Percentiles rank a stretch among this genome's conserved stretches.
Conservation (phyloP, 2,888 invertebrate species). For the Biston stratarius region DNA sequence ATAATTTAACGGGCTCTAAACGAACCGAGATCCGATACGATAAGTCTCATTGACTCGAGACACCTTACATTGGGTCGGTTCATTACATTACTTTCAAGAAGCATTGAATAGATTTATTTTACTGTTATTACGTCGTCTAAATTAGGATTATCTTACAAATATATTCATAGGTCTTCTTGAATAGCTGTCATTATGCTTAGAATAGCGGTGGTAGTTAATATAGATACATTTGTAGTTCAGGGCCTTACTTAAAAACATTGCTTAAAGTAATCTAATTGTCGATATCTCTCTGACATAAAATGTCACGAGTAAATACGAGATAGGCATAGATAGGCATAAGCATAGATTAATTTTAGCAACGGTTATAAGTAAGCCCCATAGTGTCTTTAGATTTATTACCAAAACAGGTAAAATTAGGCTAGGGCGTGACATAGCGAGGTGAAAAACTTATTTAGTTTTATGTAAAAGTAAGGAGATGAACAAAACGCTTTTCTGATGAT, state of each 20-base stretch:
- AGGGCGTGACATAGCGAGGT: too few relatives aligned
- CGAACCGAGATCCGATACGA: constrained; percentile 82
- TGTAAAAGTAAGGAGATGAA: too few relatives aligned
- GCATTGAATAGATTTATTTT: constrained; percentile 69
- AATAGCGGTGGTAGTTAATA: constrained; percentile 24
- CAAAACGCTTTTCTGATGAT: too few relatives aligned
- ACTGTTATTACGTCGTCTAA: constrained; percentile 57
- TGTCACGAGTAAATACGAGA: too few relatives aligned
- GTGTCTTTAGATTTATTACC: too few relatives aligned
- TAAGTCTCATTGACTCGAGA: constrained; percentile 78
- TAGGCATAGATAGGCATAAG: too few relatives aligned
- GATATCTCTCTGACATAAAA: too few relatives aligned
- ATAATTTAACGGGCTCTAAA: constrained; percentile 84
- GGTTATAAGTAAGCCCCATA: too few relatives aligned
- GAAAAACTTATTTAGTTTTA: too few relatives aligned
- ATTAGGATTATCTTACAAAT: constrained; percentile 45
- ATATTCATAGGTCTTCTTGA: constrained; percentile 31
- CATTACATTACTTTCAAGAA: constrained; percentile 74
- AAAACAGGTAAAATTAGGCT: too few relatives aligned
- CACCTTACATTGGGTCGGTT: constrained; percentile 70
- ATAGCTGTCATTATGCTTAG: constrained; percentile 26
- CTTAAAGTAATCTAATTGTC: too few relatives aligned
- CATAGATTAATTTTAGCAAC: too few relatives aligned
- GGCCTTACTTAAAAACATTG: constrained; percentile 41
- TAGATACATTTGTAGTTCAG: constrained; percentile 47